These are phyloP conservation scores for Tetropium fuscum DNA, from an alignment of 2,888 invertebrate species.

Conservation along the genomic window DNA sequence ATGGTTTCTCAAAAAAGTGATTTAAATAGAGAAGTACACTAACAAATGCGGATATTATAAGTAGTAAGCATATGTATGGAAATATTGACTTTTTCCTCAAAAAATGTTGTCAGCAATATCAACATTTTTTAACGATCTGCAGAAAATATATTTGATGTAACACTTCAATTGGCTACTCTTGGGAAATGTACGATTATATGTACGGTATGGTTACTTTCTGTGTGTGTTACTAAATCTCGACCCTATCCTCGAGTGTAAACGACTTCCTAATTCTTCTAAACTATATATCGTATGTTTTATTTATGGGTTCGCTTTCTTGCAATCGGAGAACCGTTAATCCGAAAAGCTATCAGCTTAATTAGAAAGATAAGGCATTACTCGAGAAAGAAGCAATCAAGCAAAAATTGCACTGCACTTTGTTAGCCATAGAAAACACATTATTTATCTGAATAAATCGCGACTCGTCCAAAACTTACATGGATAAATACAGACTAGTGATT, in stretches of 20 bases:
- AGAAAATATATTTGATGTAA: too few relatives aligned
- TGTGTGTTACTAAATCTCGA: background rate
- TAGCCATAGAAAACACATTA: constrained; percentile 25
- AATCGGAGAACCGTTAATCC: constrained; percentile 41
- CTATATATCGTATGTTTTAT: constrained; percentile 36
- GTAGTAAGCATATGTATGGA: too few relatives aligned
- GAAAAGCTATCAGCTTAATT: constrained; percentile 41
- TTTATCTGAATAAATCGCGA: constrained; percentile 9
- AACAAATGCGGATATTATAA: too few relatives aligned
- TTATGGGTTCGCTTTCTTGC: constrained; percentile 28
- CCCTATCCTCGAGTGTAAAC: constrained; percentile 3
- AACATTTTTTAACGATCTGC: too few relatives aligned
- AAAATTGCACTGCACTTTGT: constrained; percentile 36
- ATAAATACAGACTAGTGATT: too few relatives aligned
- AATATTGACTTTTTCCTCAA: too few relatives aligned
- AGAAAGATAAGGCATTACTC: constrained; percentile 40
- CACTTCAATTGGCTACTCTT: too few relatives aligned
- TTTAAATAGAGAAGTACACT: too few relatives aligned
- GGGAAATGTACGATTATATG: too few relatives aligned
- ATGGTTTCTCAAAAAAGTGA: too few relatives aligned
- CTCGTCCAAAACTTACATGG: too few relatives aligned
- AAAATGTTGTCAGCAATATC: too few relatives aligned
- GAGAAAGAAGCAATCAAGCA: constrained; percentile 37
- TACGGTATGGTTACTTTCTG: background rate
- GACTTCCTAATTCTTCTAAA: constrained; percentile 20